Evolutionary conservation across 2,888 invertebrate genomes (phyloP).

Genomic region (Polietes domitor): DNA sequence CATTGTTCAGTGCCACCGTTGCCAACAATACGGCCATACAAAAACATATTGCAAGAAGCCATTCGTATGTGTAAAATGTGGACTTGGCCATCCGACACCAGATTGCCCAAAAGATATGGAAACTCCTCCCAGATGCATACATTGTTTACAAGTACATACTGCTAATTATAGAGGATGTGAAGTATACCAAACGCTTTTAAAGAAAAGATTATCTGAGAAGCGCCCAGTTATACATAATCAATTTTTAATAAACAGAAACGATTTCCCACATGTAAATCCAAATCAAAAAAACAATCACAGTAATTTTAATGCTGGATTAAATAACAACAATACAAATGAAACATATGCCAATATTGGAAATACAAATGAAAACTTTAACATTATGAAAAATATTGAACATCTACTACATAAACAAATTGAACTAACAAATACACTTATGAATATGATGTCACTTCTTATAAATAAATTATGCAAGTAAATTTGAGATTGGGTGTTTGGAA

Average conservation of each 20-base stretch:
- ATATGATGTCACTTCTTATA: constrained; percentile 33
- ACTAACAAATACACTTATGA: constrained; percentile 34
- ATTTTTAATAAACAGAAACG: background rate
- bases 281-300: too few relatives aligned
- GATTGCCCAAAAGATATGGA: constrained; percentile 15
- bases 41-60: constrained; percentile 52
- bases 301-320: too few relatives aligned
- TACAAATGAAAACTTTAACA: background rate
- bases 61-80: constrained; percentile 28
- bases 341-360: too few relatives aligned
- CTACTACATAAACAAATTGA: constrained; percentile 36
- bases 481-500: constrained; percentile 32
- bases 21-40: constrained; percentile 56
- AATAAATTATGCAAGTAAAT: constrained; percentile 45
- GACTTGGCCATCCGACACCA: constrained; percentile 28
- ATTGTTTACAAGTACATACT: constrained; percentile 15
- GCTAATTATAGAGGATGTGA: constrained; percentile 29
- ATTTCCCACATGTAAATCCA: background rate
- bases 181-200: constrained; percentile 8
- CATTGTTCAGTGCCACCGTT: constrained; percentile 52
- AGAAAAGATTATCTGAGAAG: constrained; percentile 16
- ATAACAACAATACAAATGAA: too few relatives aligned
- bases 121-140: constrained; percentile 31
- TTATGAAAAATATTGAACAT: constrained; percentile 27
- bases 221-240: background rate